phyloP scores from a whole-genome alignment of 2,113 vertebrate species.

The Myrmophylax atrothorax region DNA sequence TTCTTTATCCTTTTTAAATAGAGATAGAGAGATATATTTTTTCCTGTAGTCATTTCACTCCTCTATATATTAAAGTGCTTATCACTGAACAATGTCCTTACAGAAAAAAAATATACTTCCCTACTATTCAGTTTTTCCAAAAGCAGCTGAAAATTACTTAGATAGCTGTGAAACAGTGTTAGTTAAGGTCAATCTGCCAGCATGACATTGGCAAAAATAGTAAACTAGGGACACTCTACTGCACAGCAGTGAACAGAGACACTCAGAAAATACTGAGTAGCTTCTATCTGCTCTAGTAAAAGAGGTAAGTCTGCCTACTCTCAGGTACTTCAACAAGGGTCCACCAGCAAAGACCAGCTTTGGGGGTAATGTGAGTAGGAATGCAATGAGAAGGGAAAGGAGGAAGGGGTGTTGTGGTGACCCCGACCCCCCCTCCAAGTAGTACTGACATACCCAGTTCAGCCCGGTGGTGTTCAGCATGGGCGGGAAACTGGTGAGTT shows the following conservation, averaged over 20 bases:
- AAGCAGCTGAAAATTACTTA: background rate
- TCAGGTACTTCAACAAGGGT: background rate
- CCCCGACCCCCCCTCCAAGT: fast-evolving
- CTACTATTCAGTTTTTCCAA: background rate
- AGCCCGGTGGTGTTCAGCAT: background rate
- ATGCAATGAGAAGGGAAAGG: background rate
- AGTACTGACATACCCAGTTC: background rate
- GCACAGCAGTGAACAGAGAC: background rate
- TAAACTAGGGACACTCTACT: background rate
- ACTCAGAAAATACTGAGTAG: background rate
- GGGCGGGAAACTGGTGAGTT: background rate
- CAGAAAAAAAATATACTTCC: background rate
- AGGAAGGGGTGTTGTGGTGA: background rate
- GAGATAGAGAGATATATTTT: background rate
- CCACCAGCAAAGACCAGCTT: fast-evolving
- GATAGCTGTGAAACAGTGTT: background rate
- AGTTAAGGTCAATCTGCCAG: background rate
- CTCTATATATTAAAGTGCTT: background rate
- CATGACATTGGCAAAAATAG: background rate
- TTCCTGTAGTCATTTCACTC: background rate
- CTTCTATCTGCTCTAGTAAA: background rate
- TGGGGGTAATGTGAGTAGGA: background rate
- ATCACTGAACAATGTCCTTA: background rate
- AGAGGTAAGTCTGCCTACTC: fast-evolving
- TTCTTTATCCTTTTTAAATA: background rate